These are phyloP conservation scores for Protobothrops flavoviridis DNA, from an alignment of 2,113 vertebrate genomes.

Conservation along the genomic window DNA sequence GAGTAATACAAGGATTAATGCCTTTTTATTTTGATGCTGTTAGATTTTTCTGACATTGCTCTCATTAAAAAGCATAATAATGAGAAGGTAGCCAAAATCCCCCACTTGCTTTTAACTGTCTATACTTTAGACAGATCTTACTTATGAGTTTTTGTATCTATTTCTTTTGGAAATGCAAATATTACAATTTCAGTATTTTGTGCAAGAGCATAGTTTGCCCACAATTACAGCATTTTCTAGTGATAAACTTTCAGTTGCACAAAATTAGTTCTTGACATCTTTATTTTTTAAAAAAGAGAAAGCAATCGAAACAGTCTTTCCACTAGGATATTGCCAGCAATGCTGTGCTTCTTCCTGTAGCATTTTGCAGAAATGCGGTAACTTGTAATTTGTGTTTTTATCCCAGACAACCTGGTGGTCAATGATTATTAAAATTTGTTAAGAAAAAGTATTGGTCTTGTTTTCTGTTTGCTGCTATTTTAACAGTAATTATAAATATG, in stretches of 20 bases:
- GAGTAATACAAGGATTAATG: conserved; percentile 41
- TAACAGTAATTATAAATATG: conserved; percentile 27
- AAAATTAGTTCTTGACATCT: conserved; percentile 46
- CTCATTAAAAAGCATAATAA: conserved; percentile 15
- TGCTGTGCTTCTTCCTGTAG: conserved; percentile 49
- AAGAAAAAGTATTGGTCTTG: conserved; percentile 62
- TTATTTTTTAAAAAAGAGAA: not conserved
- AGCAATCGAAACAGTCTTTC: conserved; percentile 45
- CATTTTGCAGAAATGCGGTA: conserved; percentile 42
- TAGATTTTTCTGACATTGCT: conserved; percentile 22
- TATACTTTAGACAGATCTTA: conserved; percentile 34
- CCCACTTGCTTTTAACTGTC: conserved; percentile 33
- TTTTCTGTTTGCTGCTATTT: conserved; percentile 46
- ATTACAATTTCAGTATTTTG: conserved; percentile 45
- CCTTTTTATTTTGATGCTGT: conserved; percentile 26
- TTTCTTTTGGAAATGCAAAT: conserved; percentile 52
- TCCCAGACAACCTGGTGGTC: conserved; percentile 53
- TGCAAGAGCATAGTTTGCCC: conserved; percentile 50
- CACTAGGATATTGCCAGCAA: conserved; percentile 42
- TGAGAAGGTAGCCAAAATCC: conserved; percentile 38
- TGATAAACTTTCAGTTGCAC: conserved; percentile 31
- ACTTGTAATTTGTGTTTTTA: conserved; percentile 62
- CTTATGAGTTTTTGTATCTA: conserved; percentile 23
- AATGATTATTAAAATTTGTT: conserved; percentile 66
- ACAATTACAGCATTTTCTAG: conserved; percentile 42